Conservation (phyloP, 2,888 invertebrate species). For the Calameuta filiformis region DNA sequence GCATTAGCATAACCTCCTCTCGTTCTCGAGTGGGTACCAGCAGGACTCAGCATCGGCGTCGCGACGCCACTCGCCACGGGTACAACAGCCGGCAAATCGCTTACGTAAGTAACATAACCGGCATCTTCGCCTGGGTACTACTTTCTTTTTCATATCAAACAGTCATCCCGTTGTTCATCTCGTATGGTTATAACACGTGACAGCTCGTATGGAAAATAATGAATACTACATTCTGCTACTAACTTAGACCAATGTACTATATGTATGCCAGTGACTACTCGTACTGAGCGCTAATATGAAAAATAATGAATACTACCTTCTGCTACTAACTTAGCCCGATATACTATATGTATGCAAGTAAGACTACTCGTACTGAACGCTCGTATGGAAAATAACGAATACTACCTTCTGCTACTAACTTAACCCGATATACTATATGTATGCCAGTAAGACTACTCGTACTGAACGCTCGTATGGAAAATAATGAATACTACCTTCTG, state of each 20-base stretch:
- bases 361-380: background rate
- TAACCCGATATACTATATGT: background rate
- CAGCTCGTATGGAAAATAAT: background rate
- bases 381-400: background rate
- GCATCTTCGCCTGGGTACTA: background rate
- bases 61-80: background rate
- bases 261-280: too few species aligned
- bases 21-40: background rate
- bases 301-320: background rate
- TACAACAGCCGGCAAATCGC: background rate
- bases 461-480: background rate
- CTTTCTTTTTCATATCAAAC: background rate
- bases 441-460: background rate
- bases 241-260: too few species aligned
- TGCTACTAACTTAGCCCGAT: too few species aligned
- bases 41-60: background rate
- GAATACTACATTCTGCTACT: too few species aligned
- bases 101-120: background rate
- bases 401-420: background rate
- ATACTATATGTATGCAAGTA: background rate
- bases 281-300: too few species aligned
- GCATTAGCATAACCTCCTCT: constrained; percentile 2
- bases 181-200: background rate
- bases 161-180: background rate
- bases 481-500: background rate